phyloP scores from a whole-genome alignment of 2,797 vertebrate species.

The Rallus crepitans region DNA sequence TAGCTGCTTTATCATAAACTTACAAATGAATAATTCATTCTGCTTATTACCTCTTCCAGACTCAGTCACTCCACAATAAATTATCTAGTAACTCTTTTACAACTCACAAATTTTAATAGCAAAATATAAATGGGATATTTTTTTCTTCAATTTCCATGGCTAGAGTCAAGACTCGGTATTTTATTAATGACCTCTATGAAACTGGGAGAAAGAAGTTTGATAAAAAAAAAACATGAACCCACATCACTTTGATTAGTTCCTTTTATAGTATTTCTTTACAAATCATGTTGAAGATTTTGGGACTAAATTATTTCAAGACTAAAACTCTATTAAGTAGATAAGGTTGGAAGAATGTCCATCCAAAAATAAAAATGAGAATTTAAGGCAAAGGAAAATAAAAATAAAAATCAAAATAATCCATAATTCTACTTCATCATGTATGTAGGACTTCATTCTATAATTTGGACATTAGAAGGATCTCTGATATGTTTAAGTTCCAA shows the following conservation, averaged over 20 bases:
- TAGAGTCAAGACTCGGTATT: not conserved
- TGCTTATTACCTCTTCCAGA: constrained; percentile 70
- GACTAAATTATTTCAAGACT: not conserved
- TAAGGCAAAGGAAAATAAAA: not conserved
- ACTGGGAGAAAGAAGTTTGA: not conserved
- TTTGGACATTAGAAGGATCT: not conserved
- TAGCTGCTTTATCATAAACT: constrained; percentile 63
- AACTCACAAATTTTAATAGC: constrained; percentile 62
- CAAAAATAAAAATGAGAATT: not conserved
- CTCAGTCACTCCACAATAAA: constrained; percentile 62
- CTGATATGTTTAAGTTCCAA: not conserved
- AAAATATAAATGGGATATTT: constrained; percentile 51
- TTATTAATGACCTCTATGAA: not conserved
- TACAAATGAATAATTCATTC: constrained; percentile 68
- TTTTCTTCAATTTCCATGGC: constrained; percentile 27
- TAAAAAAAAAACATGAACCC: not conserved
- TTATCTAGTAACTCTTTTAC: constrained; percentile 63
- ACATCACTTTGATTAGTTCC: not conserved
- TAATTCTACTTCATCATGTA: not conserved
- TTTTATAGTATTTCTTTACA: not conserved
- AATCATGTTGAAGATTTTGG: not conserved
- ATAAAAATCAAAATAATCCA: not conserved
- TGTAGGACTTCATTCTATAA: not conserved
- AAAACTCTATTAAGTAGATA: not conserved
- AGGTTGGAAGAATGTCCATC: not conserved